These are phyloP conservation scores for Horisme vitalbata DNA, from an alignment of 2,888 invertebrate genomes.

Conservation along the genomic window DNA sequence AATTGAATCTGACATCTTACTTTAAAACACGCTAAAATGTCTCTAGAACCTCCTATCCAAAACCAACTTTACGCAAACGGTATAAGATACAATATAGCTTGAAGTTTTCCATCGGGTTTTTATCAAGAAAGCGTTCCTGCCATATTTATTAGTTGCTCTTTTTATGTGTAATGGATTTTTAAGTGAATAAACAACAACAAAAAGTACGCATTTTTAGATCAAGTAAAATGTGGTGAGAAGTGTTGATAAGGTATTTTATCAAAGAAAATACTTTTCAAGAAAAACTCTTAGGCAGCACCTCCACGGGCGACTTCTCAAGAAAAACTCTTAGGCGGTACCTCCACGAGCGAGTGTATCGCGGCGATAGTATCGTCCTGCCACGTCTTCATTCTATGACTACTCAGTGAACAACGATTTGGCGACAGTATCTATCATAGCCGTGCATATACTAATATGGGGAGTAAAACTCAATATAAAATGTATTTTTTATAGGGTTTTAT, in stretches of 20 bases:
- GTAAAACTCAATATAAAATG: no score
- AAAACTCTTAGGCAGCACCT: no score
- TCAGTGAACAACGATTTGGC: no score
- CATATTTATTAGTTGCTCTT: conserved; percentile 76
- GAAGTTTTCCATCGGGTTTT: conserved; percentile 37
- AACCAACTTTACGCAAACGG: conserved; percentile 16
- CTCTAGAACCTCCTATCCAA: conserved; percentile 36
- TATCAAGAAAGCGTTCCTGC: conserved; percentile 56
- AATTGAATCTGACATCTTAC: conserved; percentile 77
- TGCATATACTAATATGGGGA: no score
- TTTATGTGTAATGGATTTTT: conserved; percentile 79
- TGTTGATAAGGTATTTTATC: neutral
- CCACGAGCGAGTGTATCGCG: no score
- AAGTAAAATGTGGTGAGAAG: conserved; percentile 32
- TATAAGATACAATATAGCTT: conserved; percentile 33
- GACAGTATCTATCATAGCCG: no score
- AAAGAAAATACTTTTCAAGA: no score
- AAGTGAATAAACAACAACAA: conserved; percentile 74
- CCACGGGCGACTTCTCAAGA: no score
- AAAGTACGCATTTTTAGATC: conserved; percentile 42
- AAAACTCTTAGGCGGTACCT: no score
- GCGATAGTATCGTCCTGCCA: no score
- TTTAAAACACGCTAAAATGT: conserved; percentile 69
- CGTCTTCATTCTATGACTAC: no score
- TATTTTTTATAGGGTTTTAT: no score